Percentiles rank a stretch among this genome's conserved stretches.
phyloP scores from a whole-genome alignment of 1,140 invertebrate genomes.

The Telenomus remus region DNA sequence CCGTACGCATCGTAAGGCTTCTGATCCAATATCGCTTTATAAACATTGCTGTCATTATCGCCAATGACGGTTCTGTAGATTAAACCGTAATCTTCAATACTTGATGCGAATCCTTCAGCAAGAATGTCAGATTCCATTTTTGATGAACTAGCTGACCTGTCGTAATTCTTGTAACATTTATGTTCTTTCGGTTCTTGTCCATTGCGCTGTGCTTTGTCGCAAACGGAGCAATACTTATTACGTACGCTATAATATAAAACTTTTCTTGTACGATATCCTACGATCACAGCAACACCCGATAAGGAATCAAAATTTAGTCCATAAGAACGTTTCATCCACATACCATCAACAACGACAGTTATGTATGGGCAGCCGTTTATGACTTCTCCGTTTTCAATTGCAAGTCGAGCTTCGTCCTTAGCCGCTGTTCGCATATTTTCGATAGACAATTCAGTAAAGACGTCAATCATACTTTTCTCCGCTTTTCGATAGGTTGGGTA shows the following conservation, averaged over 20 bases:
- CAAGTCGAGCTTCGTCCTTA: background rate
- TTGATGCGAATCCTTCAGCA: slow-evolving; percentile 64
- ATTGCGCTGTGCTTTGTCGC: slow-evolving; percentile 36
- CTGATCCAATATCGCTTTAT: background rate
- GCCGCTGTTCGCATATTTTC: background rate
- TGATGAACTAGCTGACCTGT: slow-evolving; percentile 51
- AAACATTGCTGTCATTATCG: slow-evolving; percentile 69
- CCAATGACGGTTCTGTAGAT: slow-evolving; percentile 67
- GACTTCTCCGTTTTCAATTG: background rate
- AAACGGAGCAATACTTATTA: slow-evolving; percentile 60
- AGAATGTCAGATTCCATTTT: slow-evolving; percentile 72
- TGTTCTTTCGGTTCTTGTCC: slow-evolving; percentile 22
- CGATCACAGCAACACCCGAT: slow-evolving; percentile 54
- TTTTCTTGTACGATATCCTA: slow-evolving; percentile 43
- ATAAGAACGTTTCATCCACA: slow-evolving; percentile 56
- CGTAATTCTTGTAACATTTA: slow-evolving; percentile 58
- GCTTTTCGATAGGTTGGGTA: background rate
- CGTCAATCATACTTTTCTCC: background rate
- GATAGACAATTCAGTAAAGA: background rate
- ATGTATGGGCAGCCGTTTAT: background rate
- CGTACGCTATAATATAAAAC: slow-evolving; percentile 48
- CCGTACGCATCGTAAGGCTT: background rate
- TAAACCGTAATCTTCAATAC: slow-evolving; percentile 62
- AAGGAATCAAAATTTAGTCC: slow-evolving; percentile 55
- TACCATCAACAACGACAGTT: slow-evolving; percentile 5